These are phyloP conservation scores for Caenorhabditis sp. DNA, from an alignment of 2,888 invertebrate genomes.

Conservation along the genomic window DNA sequence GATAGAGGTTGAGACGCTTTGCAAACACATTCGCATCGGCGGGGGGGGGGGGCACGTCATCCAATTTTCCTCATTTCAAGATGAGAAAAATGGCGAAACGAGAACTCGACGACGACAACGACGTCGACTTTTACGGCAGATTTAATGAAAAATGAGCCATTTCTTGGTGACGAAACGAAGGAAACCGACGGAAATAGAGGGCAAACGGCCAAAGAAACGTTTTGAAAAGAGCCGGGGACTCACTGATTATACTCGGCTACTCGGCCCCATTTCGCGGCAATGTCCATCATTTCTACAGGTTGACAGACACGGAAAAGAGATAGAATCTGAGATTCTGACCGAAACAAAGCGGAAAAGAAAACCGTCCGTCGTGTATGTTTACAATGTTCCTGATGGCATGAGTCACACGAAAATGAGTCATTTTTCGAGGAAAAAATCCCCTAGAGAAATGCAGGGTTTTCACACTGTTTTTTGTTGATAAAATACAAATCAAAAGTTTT, in stretches of 20 bases:
- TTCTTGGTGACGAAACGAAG: not conserved
- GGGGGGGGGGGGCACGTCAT: conserved; percentile 13
- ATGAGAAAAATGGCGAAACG: conserved; percentile 1
- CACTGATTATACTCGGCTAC: conserved; percentile 52
- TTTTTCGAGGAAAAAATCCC: too few species aligned
- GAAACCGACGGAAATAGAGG: not conserved
- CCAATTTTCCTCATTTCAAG: conserved; percentile 31
- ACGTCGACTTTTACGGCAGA: conserved; percentile 51
- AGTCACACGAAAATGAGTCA: not conserved
- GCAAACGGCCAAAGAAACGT: not conserved
- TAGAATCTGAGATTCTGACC: not conserved
- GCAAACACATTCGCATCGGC: not conserved
- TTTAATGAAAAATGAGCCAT: conserved; percentile 53
- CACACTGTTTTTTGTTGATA: too few species aligned
- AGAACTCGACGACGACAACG: not conserved
- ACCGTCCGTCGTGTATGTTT: too few species aligned
- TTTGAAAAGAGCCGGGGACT: not conserved
- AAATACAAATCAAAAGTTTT: too few species aligned
- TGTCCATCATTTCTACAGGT: conserved; percentile 38
- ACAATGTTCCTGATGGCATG: too few species aligned
- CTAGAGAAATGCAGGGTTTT: too few species aligned
- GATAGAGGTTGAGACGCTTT: not conserved
- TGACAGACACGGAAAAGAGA: not conserved
- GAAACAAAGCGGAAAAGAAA: too few species aligned
- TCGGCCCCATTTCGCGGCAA: conserved; percentile 30